These are phyloP conservation scores for Heliconius eleuchia DNA, from an alignment of 1,140 invertebrate genomes.

Conservation along the genomic window DNA sequence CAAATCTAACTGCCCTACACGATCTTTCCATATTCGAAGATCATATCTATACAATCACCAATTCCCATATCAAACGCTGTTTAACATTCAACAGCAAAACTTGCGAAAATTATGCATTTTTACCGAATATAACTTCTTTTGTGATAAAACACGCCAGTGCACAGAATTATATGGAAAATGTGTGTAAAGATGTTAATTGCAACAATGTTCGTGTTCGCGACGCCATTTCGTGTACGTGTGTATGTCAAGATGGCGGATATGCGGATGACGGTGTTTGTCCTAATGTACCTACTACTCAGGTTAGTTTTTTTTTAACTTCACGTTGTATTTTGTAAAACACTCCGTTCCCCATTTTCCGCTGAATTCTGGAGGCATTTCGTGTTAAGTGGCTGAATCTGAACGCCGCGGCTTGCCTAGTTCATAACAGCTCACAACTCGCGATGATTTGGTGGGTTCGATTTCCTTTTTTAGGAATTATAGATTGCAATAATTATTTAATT, in stretches of 20 bases:
- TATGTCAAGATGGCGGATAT: conserved; percentile 81
- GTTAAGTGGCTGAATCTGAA: no score
- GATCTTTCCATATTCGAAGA: conserved; percentile 84
- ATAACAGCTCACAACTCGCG: no score
- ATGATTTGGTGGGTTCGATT: no score
- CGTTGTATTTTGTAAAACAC: background rate
- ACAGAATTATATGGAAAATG: conserved; percentile 77
- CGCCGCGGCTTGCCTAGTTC: no score
- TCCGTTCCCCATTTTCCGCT: background rate
- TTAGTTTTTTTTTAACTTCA: conserved; percentile 21
- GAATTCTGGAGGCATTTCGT: background rate
- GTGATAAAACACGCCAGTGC: conserved; percentile 81
- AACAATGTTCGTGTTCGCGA: conserved; percentile 81
- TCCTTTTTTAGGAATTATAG: no score
- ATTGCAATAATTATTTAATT: no score
- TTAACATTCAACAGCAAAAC: conserved; percentile 70
- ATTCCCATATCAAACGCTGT: conserved; percentile 81
- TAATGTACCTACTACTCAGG: conserved; percentile 33
- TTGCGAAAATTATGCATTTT: conserved; percentile 74
- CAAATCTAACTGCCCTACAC: conserved; percentile 52
- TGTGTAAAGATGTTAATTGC: conserved; percentile 78
- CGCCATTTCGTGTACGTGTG: conserved; percentile 73
- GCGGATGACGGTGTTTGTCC: conserved; percentile 43
- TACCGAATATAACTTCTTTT: conserved; percentile 79
- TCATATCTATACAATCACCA: conserved; percentile 82